Evolutionary conservation across 1,140 invertebrate genomes (phyloP), one percentile per base, ranked within the genome.

Genomic region (Sinella curviseta): DNA sequence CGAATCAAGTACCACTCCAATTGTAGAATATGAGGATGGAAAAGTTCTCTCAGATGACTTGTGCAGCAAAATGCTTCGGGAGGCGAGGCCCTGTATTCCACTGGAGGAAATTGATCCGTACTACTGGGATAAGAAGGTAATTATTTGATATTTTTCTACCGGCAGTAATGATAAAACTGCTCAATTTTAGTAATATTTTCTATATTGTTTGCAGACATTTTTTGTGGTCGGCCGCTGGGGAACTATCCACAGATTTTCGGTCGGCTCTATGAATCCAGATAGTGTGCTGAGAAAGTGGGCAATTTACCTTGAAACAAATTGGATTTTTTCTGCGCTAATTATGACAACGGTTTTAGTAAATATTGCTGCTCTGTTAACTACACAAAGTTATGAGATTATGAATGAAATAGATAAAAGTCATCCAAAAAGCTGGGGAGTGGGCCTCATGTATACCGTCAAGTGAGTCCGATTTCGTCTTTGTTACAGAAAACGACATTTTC

Each of bases 1-100:
- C n/a, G n/a, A n/a, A n/a, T n/a, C n/a, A n/a, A n/a, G n/a, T n/a
- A n/a, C n/a, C n/a, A n/a, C n/a, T n/a, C n/a, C n/a, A n/a, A n/a
- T n/a, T n/a, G n/a, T n/a, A n/a, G n/a, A 70, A 33, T 70, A 70
- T 33, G 65, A 70, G 31, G 65, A 70, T 33, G 65, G 65, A 33
- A 70, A 70, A 24, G 65, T 70, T 4, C 65, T 70, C 8, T 24
- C 65, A 14, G 31, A 70, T 8, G 31, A 70, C 26, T 8, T 70
- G 4, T 30, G 65, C 12, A 70, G 1, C 26, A 30, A 30, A 70
- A 31, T 70, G 30, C 65, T 70, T 14, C 65, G 31, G n/a, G 65
- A 70, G n/a, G 65, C 65, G 1, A 70, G 31, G n/a, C 28, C 65
- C 1, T 70, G 65, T n/a, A 30, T 70, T 70, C 65, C 65, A 33